phyloP scores from a whole-genome alignment of 1,140 invertebrate species.

The Bombus huntii region DNA sequence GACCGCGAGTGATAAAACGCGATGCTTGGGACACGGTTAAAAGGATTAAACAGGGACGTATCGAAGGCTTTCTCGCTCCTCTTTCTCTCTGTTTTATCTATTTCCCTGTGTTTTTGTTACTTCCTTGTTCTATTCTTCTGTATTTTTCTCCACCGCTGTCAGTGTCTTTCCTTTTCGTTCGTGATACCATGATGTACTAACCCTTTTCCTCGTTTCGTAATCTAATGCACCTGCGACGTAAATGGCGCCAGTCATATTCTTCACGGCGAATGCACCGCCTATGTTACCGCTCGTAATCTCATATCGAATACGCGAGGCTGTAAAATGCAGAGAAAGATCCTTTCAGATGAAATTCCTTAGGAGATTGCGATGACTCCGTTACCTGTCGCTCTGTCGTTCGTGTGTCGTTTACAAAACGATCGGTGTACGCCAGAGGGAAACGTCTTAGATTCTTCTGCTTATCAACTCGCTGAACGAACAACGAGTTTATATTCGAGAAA shows the following conservation, averaged over 20 bases:
- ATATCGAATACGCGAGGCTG: conserved; percentile 99
- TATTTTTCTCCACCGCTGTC: background rate
- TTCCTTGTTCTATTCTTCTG: too few species aligned
- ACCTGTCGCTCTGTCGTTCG: too few species aligned
- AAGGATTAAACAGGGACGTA: conserved; percentile 21
- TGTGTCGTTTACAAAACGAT: background rate
- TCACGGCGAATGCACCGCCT: conserved; percentile 97
- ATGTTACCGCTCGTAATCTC: conserved; percentile 99
- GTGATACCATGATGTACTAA: conserved; percentile 78
- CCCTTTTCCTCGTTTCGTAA: conserved; percentile 95
- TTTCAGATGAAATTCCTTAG: conserved; percentile 1
- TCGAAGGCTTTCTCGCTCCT: too few species aligned
- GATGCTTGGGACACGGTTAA: conserved; percentile 1
- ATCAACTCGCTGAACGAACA: background rate
- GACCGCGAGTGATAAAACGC: conserved; percentile 7
- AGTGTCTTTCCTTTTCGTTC: background rate
- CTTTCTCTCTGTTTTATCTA: background rate
- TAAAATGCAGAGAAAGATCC: conserved; percentile 74
- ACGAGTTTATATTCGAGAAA: too few species aligned
- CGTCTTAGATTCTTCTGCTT: background rate
- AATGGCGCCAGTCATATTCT: conserved; percentile 98
- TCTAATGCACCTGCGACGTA: conserved; percentile 97
- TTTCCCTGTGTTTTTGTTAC: background rate
- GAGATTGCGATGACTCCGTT: background rate
- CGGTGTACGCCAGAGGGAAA: background rate